Base-by-base conservation (phyloP, 2,113 vertebrate genomes). In the Tapirus terrestris region DNA sequence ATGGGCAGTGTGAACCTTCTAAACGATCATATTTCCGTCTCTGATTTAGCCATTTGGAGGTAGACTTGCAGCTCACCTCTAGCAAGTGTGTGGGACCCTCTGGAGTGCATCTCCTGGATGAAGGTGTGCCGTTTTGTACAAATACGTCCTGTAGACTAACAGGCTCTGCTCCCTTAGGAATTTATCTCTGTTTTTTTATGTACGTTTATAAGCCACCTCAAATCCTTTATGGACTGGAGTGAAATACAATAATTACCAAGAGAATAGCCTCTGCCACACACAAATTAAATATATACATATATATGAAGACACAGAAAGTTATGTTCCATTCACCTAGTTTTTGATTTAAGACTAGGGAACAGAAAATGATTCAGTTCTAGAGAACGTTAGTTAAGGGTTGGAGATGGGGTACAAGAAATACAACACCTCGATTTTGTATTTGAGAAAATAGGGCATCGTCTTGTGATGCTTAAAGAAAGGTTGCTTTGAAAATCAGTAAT, bases 401-500 rank as follows among this genome's bases (percentile, higher is more conserved):
- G n/a, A 25, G 31, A 61, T 25, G 12, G 1, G 3, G 16, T 33
- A 43, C 56, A 77, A 61, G 85, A 75, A 75, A 67, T 31, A n/a
- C 12, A 27, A 0, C 8, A 20, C 23, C 39, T 88, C 2, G 0
- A 3, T 33, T 56, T 48, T 60, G 29, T n/a, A 82, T 81, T 48
- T 85, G 61, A 79, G 91, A 60, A 77, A 53, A 33, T 12, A 60
- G 68, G 31, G 36, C 31, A 8, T 27, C 25, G 2, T 25, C 67
- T 43, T 56, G 45, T 21, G 10, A 4, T 17, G 21, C 68, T n/a
- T 56, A 23, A 27, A 77, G 48, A 21, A 61, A 77, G 51, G 6
- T 31, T 56, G 25, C 89, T 92, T 89, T 73, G 39, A 68, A 91
- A 93, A 84, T 60, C 31, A 25, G 45, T 9, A 1, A 1, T 95